Base-by-base conservation (phyloP, 2,797 vertebrate genomes). In the Heteromormyrus szaboi region DNA sequence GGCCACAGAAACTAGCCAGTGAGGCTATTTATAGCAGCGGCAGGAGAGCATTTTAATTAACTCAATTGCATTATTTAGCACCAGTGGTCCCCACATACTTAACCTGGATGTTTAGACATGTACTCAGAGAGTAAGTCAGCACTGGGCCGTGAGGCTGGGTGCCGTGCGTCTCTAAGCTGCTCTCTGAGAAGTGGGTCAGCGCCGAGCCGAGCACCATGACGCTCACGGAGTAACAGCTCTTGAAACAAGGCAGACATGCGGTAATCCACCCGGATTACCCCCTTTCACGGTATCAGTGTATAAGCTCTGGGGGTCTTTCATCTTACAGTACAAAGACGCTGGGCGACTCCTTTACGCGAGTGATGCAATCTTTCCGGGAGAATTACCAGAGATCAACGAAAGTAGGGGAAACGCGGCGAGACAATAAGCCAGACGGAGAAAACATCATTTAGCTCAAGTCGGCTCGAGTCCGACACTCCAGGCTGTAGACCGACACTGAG, bases 61-160 rank as follows among this genome's bases (percentile, higher is more conserved):
- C n/a, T 48, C n/a, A 3, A 48, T 85, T 85, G n/a, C 48, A 51
- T 85, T 51, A 29, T 51, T 85, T 50, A 85, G 41, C 46, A 51
- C 8, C 3, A 84, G 37, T 2, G 51, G 85, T 37, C 25, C 51
- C 85, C 41, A 33, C n/a, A 25, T 86, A 56, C 85, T 86, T 37
- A 85, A 37, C 84, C 84, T 51, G 48, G 50, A 85, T 48, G 81
- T 84, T 84, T 51, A 84, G 44, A 84, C 81, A 84, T 12, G 81
- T 29, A 48, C 22, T 84, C 46, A 11, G 84, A 29, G 84, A 81
- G 46, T 29, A 85, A 85, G 48, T 84, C 84, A 29, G 48, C 84
- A 54, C 48, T 51, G 50, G 48, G 48, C 84, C 46, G 22, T 41
- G 48, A 22, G 25, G 48, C 48, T 29, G 84, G 44, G 46, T 53